A percentile compares a stretch with the other conserved stretches of the same genome.
phyloP scores from a whole-genome alignment of 2,797 vertebrate genomes.

The Hemibagrus guttatus region DNA sequence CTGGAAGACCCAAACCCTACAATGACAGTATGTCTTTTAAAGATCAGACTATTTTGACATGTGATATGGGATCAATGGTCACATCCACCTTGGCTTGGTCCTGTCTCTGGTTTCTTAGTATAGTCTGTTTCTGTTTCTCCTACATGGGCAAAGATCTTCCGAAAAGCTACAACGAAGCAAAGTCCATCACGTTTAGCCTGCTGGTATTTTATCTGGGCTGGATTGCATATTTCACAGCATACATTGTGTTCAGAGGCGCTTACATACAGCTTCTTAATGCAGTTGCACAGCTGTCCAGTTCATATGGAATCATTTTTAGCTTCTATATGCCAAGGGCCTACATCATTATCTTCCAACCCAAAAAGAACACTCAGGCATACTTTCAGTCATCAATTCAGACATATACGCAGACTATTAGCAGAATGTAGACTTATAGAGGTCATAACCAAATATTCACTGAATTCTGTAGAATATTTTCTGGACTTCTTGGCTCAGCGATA shows the following conservation, averaged over 20 bases:
- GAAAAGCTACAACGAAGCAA: constrained; percentile 76
- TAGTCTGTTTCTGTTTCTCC: constrained; percentile 69
- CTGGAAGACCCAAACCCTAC: constrained; percentile 60
- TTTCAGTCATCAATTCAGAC: constrained; percentile 61
- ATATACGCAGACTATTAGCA: constrained; percentile 45
- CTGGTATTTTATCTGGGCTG: constrained; percentile 58
- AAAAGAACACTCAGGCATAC: constrained; percentile 67
- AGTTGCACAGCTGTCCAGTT: constrained; percentile 48
- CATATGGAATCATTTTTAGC: constrained; percentile 66
- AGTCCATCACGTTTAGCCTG: constrained; percentile 62
- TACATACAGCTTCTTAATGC: constrained; percentile 51
- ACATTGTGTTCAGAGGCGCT: constrained; percentile 59
- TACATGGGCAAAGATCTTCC: constrained; percentile 77
- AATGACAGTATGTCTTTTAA: constrained; percentile 62
- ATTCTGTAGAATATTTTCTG: neutral
- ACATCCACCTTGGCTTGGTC: constrained; percentile 10
- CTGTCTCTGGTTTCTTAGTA: constrained; percentile 64
- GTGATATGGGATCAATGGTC: constrained; percentile 61
- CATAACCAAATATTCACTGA: neutral
- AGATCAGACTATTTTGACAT: constrained; percentile 73
- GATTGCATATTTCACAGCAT: constrained; percentile 61
- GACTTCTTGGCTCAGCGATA: neutral
- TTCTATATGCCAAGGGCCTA: constrained; percentile 72
- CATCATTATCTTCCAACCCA: constrained; percentile 68
- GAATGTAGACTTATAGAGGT: constrained; percentile 9